phyloP scores from a whole-genome alignment of 2,113 vertebrate species.

The Pedionomus torquatus region DNA sequence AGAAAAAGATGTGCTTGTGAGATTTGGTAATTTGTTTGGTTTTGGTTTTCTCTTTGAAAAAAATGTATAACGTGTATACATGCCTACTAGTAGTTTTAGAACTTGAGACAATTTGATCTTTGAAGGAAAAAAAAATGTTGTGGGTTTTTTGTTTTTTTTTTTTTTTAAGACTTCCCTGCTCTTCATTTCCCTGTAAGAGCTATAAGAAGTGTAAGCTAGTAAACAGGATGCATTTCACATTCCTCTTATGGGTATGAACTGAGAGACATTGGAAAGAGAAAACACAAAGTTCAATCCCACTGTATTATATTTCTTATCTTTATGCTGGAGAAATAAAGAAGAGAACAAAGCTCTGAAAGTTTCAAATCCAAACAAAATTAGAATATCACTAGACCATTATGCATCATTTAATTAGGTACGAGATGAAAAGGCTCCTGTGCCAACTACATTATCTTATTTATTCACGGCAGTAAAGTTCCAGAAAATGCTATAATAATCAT shows the following conservation, averaged over 20 bases:
- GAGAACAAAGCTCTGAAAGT: not conserved
- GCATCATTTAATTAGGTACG: not conserved
- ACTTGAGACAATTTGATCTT: not conserved
- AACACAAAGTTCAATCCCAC: not conserved
- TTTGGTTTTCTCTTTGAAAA: not conserved
- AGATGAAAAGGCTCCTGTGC: not conserved
- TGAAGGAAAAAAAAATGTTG: not conserved
- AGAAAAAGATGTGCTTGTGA: not conserved
- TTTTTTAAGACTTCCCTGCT: not conserved
- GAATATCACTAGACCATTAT: not conserved
- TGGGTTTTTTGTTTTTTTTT: too few relatives aligned
- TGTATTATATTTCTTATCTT: not conserved
- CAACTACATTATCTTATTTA: not conserved
- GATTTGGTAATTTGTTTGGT: not conserved
- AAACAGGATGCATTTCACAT: not conserved
- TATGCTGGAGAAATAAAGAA: not conserved
- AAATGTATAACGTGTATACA: not conserved
- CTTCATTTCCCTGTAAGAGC: not conserved
- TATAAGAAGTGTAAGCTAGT: not conserved
- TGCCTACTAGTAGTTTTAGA: not conserved
- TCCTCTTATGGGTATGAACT: not conserved
- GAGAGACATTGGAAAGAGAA: not conserved
- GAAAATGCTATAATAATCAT: not conserved
- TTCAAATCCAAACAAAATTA: not conserved
- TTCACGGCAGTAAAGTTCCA: not conserved